Conservation (phyloP, 2,888 invertebrate species). For the Conomelus anceps region DNA sequence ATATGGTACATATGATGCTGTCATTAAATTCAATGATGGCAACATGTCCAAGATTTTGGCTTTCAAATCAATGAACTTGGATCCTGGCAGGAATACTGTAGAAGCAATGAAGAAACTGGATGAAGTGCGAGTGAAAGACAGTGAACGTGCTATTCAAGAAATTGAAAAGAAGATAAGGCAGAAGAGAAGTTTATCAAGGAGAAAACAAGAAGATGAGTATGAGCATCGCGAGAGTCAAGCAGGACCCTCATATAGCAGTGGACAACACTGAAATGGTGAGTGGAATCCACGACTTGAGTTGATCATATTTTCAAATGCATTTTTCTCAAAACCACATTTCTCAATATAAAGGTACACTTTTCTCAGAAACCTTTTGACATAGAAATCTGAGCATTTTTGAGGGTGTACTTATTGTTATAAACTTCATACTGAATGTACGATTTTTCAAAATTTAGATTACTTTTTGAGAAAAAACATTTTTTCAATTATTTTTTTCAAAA, state of each 20-base stretch:
- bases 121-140: not conserved
- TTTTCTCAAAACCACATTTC: not conserved
- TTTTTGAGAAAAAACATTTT: not conserved
- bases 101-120: constrained; percentile 13
- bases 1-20: constrained; percentile 6
- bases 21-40: constrained; percentile 13
- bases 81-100: constrained; percentile 3
- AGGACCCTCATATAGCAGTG: not conserved
- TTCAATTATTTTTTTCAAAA: not conserved
- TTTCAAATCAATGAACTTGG: not conserved
- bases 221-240: constrained; percentile 4
- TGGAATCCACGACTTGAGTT: not conserved
- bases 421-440: not conserved
- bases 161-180: constrained; percentile 14
- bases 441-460: not conserved
- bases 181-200: constrained; percentile 11
- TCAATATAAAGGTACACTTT: not conserved
- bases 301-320: not conserved
- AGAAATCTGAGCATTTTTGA: not conserved
- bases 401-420: not conserved
- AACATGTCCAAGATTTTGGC: not conserved
- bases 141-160: constrained; percentile 10
- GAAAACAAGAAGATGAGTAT: constrained; percentile 10
- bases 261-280: not conserved
- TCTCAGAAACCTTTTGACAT: not conserved